Evolutionary conservation across 2,797 vertebrate genomes (phyloP), one percentile per base, ranked within the genome.

Genomic region (Rhabdophis nuchalis): DNA sequence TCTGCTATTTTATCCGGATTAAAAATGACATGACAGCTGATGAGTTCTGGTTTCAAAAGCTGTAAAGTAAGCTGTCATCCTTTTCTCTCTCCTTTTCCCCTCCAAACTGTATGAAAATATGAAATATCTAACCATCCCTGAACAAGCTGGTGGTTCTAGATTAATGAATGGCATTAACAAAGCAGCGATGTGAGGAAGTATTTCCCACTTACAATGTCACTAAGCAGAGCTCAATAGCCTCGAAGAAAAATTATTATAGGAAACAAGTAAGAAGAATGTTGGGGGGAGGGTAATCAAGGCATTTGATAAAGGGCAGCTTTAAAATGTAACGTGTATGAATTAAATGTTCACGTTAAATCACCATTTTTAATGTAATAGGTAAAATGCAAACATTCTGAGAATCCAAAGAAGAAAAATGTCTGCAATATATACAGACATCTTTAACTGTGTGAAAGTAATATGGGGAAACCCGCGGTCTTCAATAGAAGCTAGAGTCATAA

Each of bases 121-220:
- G 96, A 96, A 95, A 94, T 96, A 94, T 94, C 95, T 97, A 97
- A 97, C 95, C 88, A 94, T 94, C 94, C 96, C 95, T 95, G 97
- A 97, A 96, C 87, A 96, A 97, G 95, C 94, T 96, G 85, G 57
- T 94, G 95, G 97, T 97, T 97, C 97, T 97, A 97, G 97, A 97
- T 97, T 97, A 97, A 97, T 97, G 96, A 95, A 96, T 6, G 87
- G 93, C 93, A 97, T 97, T 97, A 97, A 97, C 95, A 95, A 97
- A 92, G 94, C 96, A 96, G 90, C 93, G 96, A 95, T 94, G 96
- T 97, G 96, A 96, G 86, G 95, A 96, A 96, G 94, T 95, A 96
- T 95, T 97, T 94, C 96, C 97, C 92, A 93, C 95, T 96, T 97
- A 96, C 95, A 97, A 94, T 96, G 96, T 95, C 95, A 97, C 82